Percentiles rank a stretch among this genome's conserved stretches.
phyloP scores from a whole-genome alignment of 92 coral and sea anemone genomes.

The Micromussa lordhowensis region DNA sequence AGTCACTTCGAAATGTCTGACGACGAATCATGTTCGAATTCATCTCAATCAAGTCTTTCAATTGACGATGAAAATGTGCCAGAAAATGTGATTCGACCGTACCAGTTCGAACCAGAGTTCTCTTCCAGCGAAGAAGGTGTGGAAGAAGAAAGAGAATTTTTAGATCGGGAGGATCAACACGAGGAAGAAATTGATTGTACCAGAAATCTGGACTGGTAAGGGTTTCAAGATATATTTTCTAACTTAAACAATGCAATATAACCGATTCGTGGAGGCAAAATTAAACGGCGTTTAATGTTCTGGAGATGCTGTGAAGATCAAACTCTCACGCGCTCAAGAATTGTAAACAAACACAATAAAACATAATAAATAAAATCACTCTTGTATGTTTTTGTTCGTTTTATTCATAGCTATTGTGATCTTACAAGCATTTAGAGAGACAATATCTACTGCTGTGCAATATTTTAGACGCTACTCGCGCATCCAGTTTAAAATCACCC shows the following conservation, averaged over 20 bases:
- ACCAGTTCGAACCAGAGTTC: slow-evolving; percentile 8
- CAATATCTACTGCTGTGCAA: too few relatives aligned
- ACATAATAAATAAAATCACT: neutral
- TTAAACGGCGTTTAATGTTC: neutral
- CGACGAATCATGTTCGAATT: too few relatives aligned
- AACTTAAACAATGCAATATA: neutral
- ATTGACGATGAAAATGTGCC: neutral
- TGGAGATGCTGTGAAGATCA: slow-evolving; percentile 1
- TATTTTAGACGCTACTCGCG: too few relatives aligned
- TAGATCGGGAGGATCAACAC: neutral
- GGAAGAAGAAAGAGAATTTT: slow-evolving; percentile 7
- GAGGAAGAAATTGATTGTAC: slow-evolving; percentile 6
- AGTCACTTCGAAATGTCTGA: neutral
- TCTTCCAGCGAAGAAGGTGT: neutral
- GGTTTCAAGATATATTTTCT: neutral
- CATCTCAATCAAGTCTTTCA: neutral
- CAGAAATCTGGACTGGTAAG: slow-evolving; percentile 17
- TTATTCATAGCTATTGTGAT: slow-evolving; percentile 5
- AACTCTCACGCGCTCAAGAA: neutral
- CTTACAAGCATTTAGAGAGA: neutral
- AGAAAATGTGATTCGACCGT: neutral
- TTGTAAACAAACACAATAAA: too few relatives aligned
- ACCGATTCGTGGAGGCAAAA: neutral
- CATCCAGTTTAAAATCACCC: too few relatives aligned
- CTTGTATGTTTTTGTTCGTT: neutral